Evolutionary conservation across 2,113 vertebrate species (phyloP).

Genomic region (Parus major): DNA sequence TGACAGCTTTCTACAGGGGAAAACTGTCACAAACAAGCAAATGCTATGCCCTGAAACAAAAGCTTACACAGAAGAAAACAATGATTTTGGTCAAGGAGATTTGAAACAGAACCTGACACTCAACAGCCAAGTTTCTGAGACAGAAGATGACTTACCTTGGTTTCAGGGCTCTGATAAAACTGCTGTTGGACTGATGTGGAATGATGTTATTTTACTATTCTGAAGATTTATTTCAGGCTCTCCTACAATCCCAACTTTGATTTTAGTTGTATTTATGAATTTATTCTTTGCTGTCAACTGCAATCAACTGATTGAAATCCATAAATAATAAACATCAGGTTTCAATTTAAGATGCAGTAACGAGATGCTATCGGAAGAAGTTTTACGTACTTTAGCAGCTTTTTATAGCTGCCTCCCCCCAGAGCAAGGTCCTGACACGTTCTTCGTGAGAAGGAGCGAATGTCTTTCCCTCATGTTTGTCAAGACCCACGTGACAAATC

Average conservation of each 20-base stretch:
- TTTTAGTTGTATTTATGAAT: constrained; percentile 14
- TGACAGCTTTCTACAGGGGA: background rate
- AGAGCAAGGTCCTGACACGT: background rate
- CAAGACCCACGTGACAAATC: background rate
- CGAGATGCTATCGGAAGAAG: background rate
- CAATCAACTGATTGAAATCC: constrained; percentile 35
- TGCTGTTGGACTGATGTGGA: background rate
- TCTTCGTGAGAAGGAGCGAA: background rate
- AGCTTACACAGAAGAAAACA: background rate
- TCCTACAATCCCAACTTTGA: background rate
- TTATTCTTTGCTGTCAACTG: background rate
- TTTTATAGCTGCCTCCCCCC: background rate
- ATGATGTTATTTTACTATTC: background rate
- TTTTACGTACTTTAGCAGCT: background rate
- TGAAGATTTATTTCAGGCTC: background rate
- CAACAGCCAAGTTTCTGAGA: background rate
- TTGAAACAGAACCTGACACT: background rate
- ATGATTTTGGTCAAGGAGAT: background rate
- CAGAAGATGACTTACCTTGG: background rate
- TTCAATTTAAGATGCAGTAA: background rate
- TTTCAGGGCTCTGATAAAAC: background rate
- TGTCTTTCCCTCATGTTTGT: background rate
- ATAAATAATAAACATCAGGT: constrained; percentile 4
- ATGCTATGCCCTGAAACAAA: background rate
- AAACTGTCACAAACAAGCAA: background rate